Base-by-base conservation (phyloP, 1,140 invertebrate genomes). In the Drosophila kikkawai region DNA sequence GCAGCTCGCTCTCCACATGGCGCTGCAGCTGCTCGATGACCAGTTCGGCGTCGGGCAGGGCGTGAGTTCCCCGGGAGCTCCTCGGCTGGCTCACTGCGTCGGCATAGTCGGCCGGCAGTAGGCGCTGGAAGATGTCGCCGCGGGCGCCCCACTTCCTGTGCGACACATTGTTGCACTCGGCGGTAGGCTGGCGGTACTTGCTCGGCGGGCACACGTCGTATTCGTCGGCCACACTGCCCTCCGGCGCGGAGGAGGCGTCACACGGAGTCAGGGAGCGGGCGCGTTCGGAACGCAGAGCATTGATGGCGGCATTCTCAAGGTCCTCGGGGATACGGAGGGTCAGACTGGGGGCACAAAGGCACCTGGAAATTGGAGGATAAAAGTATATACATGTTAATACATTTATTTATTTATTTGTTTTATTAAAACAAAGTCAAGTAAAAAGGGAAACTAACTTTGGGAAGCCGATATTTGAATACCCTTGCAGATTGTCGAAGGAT, bases 151-250 rank as follows among this genome's bases (percentile, higher is more conserved):
- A 98, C 13, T 95, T 95, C 7, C 98, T 95, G 92, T 98, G 96
- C 41, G 97, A 94, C 0, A 99, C 96, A 93, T 99, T 99, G 93
- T 99, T 99, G 93, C 99, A 99, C 87, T 97, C 96, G 0, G 98
- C 99, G 44, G 96, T 97, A 15, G 96, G 95, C 32, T 96, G 96
- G 50, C 98, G 94, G 92, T 96, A 97, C 82, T 96, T 96, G 93
- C 95, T 96, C 6, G 96, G 96, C 4, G 96, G 96, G 87, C 96
- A 97, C 9, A 92, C 84, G 59, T 92, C 88, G 26, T 87, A 91
- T 15, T 82, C 85, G 11, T 66, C 61, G 45, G 86, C 82, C 19
- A 78, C 85, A 19, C 50, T 80, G 53, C 45, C 42, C 4, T 61
- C 47, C 12, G 67, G 69, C 8, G 41, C 8, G 13, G 45, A 12